Conservation (phyloP, 2,888 invertebrate genomes). For the Pandemis corylana region DNA sequence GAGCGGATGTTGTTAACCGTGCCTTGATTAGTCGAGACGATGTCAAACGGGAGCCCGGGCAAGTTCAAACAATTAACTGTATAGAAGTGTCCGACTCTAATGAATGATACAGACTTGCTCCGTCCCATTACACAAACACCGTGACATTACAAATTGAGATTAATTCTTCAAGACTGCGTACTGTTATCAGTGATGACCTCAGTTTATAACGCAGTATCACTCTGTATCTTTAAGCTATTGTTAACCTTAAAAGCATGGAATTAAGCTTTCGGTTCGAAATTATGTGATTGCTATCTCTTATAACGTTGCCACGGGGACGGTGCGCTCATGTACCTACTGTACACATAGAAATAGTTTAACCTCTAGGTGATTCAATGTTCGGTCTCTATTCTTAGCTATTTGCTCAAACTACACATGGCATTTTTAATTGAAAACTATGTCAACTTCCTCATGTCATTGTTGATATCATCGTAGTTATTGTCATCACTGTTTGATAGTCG, state of each 20-base stretch:
- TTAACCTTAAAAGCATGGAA: background rate
- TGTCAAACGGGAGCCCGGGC: constrained; percentile 78
- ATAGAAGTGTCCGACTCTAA: constrained; percentile 84
- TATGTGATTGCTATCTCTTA: constrained; percentile 18
- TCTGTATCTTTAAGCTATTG: constrained; percentile 6
- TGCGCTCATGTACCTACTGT: constrained; percentile 41
- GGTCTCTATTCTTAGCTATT: constrained; percentile 66
- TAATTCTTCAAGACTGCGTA: constrained; percentile 72
- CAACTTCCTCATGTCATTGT: constrained; percentile 36
- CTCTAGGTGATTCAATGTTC: constrained; percentile 61
- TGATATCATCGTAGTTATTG: constrained; percentile 47
- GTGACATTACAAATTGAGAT: constrained; percentile 82
- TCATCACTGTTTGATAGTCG: constrained; percentile 48
- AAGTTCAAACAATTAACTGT: constrained; percentile 84
- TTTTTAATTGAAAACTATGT: constrained; percentile 53
- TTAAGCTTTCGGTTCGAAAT: background rate
- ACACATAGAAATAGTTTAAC: constrained; percentile 64
- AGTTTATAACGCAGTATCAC: constrained; percentile 37
- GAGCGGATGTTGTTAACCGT: constrained; percentile 82
- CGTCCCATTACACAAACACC: constrained; percentile 82
- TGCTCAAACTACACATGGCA: constrained; percentile 52
- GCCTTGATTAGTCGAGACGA: constrained; percentile 82
- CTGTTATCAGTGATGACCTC: constrained; percentile 48
- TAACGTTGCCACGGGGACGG: constrained; percentile 49
- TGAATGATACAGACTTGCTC: constrained; percentile 81